A percentile compares a stretch with the other conserved stretches of the same genome.
Conservation (phyloP, 2,797 vertebrate species). For the Hozukius guyotensis region DNA sequence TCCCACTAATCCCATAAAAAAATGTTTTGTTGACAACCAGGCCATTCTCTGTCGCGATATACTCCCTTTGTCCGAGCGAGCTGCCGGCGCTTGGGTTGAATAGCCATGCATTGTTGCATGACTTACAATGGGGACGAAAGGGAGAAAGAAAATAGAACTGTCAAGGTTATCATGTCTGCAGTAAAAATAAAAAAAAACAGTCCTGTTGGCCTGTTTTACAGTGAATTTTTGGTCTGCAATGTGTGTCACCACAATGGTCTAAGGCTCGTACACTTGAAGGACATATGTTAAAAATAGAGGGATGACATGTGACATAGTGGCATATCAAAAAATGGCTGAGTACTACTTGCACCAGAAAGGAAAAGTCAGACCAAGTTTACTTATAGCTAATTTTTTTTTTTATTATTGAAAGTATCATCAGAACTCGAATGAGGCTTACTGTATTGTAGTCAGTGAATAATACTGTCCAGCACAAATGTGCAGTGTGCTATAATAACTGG, state of each 20-base stretch:
- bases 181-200: conserved; percentile 1
- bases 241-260: conserved; percentile 48
- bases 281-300: conserved; percentile 51
- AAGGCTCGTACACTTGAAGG: conserved; percentile 37
- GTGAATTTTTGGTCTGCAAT: conserved; percentile 36
- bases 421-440: not conserved
- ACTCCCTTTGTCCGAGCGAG: conserved; percentile 17
- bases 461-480: not conserved
- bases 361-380: not conserved
- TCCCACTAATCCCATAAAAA: conserved; percentile 15
- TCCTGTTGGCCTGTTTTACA: conserved; percentile 46
- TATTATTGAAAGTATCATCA: not conserved
- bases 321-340: not conserved
- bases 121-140: conserved; percentile 43
- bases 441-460: not conserved
- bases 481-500: conserved; percentile 20
- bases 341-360: not conserved
- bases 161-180: conserved; percentile 58
- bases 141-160: conserved; percentile 54
- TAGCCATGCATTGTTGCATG: conserved; percentile 25
- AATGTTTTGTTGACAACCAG: conserved; percentile 12
- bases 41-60: not conserved
- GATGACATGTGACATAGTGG: conserved; percentile 10
- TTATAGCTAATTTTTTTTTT: not conserved
- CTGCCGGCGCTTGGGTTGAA: conserved; percentile 17